phyloP scores from a whole-genome alignment of 2,888 invertebrate genomes.

The Alviniconcha strummeri region DNA sequence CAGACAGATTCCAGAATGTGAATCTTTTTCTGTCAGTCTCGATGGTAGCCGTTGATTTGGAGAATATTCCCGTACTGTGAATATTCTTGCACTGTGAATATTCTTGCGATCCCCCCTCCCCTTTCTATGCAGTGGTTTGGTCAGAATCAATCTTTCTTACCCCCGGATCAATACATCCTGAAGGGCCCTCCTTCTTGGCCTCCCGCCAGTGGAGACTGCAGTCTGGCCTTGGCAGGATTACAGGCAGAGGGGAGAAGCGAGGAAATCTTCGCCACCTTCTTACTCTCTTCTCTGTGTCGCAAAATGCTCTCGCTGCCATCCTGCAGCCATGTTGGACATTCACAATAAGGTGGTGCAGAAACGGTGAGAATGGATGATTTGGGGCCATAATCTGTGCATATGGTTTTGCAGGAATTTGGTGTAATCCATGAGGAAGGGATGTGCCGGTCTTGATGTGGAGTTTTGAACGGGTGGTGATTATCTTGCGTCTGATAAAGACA shows the following conservation, averaged over 20 bases:
- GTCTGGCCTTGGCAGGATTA: conserved; percentile 17
- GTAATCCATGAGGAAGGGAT: too few relatives aligned
- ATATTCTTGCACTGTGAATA: too few relatives aligned
- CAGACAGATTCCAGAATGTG: too few relatives aligned
- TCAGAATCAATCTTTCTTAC: conserved; percentile 34
- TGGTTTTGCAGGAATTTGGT: too few relatives aligned
- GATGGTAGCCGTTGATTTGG: too few relatives aligned
- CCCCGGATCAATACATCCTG: conserved; percentile 26
- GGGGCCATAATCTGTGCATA: too few relatives aligned
- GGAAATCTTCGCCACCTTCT: conserved; percentile 1
- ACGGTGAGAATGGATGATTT: conserved; percentile 11
- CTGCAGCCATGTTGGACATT: conserved; percentile 26
- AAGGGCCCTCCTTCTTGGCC: conserved; percentile 18
- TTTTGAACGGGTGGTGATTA: too few relatives aligned
- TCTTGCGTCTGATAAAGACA: too few relatives aligned
- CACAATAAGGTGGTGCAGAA: conserved; percentile 24
- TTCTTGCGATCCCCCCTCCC: too few relatives aligned
- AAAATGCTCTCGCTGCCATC: conserved; percentile 8
- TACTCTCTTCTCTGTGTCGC: neutral
- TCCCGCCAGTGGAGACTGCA: conserved; percentile 20
- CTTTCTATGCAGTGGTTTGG: neutral
- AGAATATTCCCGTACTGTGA: too few relatives aligned
- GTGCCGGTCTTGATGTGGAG: too few relatives aligned
- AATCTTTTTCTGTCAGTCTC: too few relatives aligned
- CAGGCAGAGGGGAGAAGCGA: conserved; percentile 19